Conservation (phyloP, 1,140 invertebrate species). For the Stegodyphus dumicola region DNA sequence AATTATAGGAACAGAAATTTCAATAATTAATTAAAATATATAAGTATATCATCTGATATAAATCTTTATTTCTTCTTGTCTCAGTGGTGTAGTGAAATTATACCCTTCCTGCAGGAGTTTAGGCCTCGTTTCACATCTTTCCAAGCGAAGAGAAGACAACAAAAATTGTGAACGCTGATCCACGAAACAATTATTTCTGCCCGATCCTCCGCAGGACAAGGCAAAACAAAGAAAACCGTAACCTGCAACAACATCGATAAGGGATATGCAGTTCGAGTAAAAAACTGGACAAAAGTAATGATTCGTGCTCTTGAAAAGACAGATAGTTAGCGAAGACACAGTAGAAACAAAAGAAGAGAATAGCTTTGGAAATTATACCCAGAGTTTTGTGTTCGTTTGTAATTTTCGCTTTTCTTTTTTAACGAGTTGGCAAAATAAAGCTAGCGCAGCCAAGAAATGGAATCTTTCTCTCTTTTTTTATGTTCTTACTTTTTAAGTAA, state of each 20-base stretch:
- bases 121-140: too few relatives aligned
- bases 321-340: slow-evolving; percentile 35
- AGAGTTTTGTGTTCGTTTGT: slow-evolving; percentile 8
- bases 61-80: too few relatives aligned
- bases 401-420: slow-evolving; percentile 47
- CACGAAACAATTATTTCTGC: not conserved
- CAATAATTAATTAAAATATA: too few relatives aligned
- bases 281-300: slow-evolving; percentile 32
- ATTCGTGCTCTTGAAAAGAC: slow-evolving; percentile 27
- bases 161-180: not conserved
- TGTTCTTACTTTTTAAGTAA: slow-evolving; percentile 10
- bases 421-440: slow-evolving; percentile 57
- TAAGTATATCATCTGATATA: too few relatives aligned
- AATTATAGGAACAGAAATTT: too few relatives aligned
- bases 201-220: not conserved
- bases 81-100: too few relatives aligned
- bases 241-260: slow-evolving; percentile 4
- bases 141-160: too few relatives aligned
- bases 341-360: not conserved
- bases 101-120: too few relatives aligned
- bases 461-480: not conserved
- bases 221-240: not conserved
- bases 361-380: slow-evolving; percentile 38
- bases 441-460: slow-evolving; percentile 35
- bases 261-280: not conserved